Base-by-base conservation (phyloP, 2,888 invertebrate genomes). In the Meghimatium bilineatum region DNA sequence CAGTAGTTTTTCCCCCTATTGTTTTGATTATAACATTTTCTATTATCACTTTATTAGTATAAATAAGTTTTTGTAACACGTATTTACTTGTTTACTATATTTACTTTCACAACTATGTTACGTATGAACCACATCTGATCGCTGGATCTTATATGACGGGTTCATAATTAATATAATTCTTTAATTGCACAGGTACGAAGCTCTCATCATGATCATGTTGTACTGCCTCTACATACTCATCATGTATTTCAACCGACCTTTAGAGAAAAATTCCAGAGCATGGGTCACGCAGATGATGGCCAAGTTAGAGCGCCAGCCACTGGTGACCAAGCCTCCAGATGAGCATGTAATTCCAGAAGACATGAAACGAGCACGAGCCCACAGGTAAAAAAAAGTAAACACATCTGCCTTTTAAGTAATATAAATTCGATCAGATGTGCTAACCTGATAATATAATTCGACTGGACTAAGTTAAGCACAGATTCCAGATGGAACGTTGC, bases 201-300 rank as follows among this genome's bases (percentile, higher is more conserved):
- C 97, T 0, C 94, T 97, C n/a, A 95, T 97, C 88, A 97, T 98
- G 96, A 94, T 98, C 89, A 91, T 97, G 29, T 96, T 97, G 95
- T 98, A 98, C 94, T 95, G 95, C 0, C 95, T 97, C 49, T 98
- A 98, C 94, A 97, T 98, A 93, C 93, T 97, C 20, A 96, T 94
- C 80, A 95, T 98, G 89, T 96, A 96, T 86, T 97, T 96, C 94
- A 98, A 98, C 94, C 94, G 95, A 0, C 94, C 95, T 23, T 94
- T 91, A 52, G 90, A 91, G 63, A 81, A 36, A 12, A 75, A n/a
- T 49, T 78, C 85, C 52, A 72, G 36, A 3, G 26, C 66, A 23
- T 56, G 44, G 77, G 80, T 71, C 80, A 56, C 38, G 29, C 29
- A 38, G 34, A 34, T 76, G 67, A 5, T 80, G 67, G 49, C 80